Percentiles rank a stretch among this genome's conserved stretches.
Evolutionary conservation across 1,140 invertebrate genomes (phyloP).

Genomic region (Drosophila eugracilis): DNA sequence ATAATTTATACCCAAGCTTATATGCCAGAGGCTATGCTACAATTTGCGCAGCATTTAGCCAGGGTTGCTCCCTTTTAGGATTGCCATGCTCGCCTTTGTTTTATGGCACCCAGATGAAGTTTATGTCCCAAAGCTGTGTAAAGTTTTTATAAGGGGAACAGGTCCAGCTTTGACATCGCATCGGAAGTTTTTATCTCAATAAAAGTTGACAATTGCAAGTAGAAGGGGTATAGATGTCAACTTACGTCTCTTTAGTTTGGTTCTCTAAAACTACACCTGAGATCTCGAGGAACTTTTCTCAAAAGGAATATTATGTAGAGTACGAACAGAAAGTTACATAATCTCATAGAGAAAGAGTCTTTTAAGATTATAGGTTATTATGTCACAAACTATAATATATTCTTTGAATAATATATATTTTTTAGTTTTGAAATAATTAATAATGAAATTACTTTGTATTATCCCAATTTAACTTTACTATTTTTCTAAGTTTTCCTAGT

Average conservation of each 20-base stretch:
- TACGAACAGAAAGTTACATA: no score
- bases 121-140: conserved; percentile 22
- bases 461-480: no score
- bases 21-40: conserved; percentile 13
- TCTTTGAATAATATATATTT: no score
- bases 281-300: conserved; percentile 19
- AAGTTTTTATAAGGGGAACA: conserved; percentile 13
- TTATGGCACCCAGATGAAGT: conserved; percentile 31
- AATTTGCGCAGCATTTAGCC: conserved; percentile 11
- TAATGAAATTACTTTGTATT: no score
- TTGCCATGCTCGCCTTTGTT: conserved; percentile 19
- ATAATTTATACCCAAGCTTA: conserved; percentile 57
- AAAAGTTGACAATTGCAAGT: conserved; percentile 40
- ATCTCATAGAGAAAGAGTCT: no score
- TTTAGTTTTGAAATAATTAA: no score
- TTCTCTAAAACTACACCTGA: conserved; percentile 21
- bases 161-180: conserved; percentile 4
- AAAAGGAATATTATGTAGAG: no score
- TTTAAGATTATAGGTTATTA: no score
- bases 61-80: conserved; percentile 5
- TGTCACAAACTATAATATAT: no score
- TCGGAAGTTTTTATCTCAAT: conserved; percentile 33
- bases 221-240: conserved; percentile 2
- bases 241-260: conserved; percentile 17
- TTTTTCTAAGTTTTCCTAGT: background rate